These are phyloP conservation scores for Hycleus cichorii DNA, from an alignment of 1,140 invertebrate species.

Conservation along the genomic window DNA sequence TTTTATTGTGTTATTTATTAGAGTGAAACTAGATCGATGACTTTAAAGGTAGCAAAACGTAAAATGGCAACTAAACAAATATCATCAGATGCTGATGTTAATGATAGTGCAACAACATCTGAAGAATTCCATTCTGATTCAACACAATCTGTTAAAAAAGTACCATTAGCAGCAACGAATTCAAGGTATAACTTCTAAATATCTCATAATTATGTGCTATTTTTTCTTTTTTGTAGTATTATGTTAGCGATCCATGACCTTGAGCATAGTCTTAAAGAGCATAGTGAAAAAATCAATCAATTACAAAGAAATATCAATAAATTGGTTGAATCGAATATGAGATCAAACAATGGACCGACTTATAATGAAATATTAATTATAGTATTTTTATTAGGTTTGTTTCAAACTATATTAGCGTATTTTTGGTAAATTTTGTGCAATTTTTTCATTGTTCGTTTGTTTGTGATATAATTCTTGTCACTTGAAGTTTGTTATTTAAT, in stretches of 20 bases:
- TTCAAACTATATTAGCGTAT: slow-evolving; percentile 22
- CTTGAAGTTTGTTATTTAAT: not conserved
- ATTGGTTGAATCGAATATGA: slow-evolving; percentile 15
- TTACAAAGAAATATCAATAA: slow-evolving; percentile 26
- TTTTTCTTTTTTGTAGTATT: slow-evolving; percentile 26
- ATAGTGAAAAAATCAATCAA: slow-evolving; percentile 29
- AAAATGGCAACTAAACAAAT: slow-evolving; percentile 35
- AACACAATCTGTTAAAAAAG: slow-evolving; percentile 33
- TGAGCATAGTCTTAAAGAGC: slow-evolving; percentile 29
- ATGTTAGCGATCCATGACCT: slow-evolving; percentile 32
- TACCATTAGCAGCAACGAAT: slow-evolving; percentile 15
- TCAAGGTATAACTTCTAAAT: slow-evolving; percentile 19
- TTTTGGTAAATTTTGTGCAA: slow-evolving; percentile 21
- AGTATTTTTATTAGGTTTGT: slow-evolving; percentile 15
- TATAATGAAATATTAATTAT: slow-evolving; percentile 15
- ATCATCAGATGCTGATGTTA: slow-evolving; percentile 36
- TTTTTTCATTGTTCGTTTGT: not conserved
- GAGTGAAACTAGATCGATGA: slow-evolving; percentile 16
- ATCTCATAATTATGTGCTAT: no score
- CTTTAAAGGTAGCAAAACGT: slow-evolving; percentile 28
- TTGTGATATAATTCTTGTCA: slow-evolving; percentile 16
- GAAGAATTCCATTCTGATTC: slow-evolving; percentile 40
- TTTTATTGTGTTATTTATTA: not conserved
- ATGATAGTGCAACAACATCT: slow-evolving; percentile 32
- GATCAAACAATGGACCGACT: not conserved